phyloP scores from a whole-genome alignment of 23 tunicate genomes.

The Trididemnum clinides region DNA sequence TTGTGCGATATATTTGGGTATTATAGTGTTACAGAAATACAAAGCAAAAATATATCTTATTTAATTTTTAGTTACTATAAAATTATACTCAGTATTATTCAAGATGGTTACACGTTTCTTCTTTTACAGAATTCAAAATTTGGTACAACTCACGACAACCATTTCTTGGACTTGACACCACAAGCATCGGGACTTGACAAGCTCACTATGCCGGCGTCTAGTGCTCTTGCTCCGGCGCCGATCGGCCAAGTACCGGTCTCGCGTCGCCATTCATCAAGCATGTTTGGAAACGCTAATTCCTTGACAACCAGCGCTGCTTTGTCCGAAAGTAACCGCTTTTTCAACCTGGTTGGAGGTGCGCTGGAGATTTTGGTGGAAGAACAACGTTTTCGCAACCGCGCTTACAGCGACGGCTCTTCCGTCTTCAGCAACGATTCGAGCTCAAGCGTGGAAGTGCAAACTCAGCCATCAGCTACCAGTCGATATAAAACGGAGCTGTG shows the following conservation, averaged over 20 bases:
- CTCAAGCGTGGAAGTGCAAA: neutral
- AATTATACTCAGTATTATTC: too few relatives aligned
- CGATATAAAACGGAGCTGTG: slow-evolving; percentile 98
- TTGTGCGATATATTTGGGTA: too few relatives aligned
- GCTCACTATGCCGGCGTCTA: slow-evolving; percentile 1
- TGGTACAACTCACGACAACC: too few relatives aligned
- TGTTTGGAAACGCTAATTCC: slow-evolving; percentile 7
- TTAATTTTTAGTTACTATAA: too few relatives aligned
- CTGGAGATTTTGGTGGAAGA: slow-evolving; percentile 65
- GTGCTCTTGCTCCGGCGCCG: neutral
- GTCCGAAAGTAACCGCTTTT: neutral
- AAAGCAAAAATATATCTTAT: too few relatives aligned
- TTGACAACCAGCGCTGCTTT: neutral
- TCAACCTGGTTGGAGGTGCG: neutral
- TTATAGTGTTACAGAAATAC: too few relatives aligned
- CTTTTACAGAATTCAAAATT: too few relatives aligned
- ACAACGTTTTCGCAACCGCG: slow-evolving; percentile 71
- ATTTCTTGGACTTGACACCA: too few relatives aligned
- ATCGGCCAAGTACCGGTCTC: slow-evolving; percentile 31
- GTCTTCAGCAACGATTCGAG: slow-evolving; percentile 28
- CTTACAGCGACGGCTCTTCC: slow-evolving; percentile 89
- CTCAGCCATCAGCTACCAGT: slow-evolving; percentile 58
- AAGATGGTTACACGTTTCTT: too few relatives aligned
- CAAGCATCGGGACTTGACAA: neutral
- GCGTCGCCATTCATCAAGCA: slow-evolving; percentile 65